phyloP scores from a whole-genome alignment of 2,888 invertebrate species.

The Thymelicus sylvestris region DNA sequence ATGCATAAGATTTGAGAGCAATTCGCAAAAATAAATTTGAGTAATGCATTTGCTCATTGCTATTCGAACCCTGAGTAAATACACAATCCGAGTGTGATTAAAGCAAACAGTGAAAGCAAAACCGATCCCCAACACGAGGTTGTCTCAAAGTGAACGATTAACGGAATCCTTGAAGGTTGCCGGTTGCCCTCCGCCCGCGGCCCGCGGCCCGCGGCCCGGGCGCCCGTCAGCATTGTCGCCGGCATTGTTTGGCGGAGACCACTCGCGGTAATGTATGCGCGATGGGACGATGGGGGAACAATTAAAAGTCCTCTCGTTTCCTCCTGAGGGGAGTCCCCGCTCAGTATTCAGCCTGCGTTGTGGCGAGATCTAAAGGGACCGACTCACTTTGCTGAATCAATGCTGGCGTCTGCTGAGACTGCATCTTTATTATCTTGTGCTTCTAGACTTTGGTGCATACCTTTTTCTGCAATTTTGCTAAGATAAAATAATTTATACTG shows the following conservation, averaged over 20 bases:
- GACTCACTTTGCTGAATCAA: constrained; percentile 14
- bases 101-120: constrained; percentile 9
- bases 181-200: constrained; percentile 1
- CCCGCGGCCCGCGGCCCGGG: too few relatives aligned
- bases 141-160: constrained; percentile 20
- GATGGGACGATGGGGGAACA: constrained; percentile 33
- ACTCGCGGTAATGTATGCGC: constrained; percentile 35
- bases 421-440: not conserved
- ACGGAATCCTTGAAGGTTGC: constrained; percentile 14
- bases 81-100: not conserved
- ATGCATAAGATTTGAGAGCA: too few relatives aligned
- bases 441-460: not conserved
- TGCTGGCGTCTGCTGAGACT: not conserved
- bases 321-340: constrained; percentile 21
- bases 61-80: not conserved
- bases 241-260: constrained; percentile 31
- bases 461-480: too few relatives aligned
- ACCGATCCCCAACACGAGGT: constrained; percentile 2
- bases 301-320: constrained; percentile 33
- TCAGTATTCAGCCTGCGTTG: constrained; percentile 30
- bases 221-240: constrained; percentile 15
- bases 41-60: not conserved
- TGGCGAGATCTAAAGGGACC: constrained; percentile 18
- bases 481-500: too few relatives aligned
- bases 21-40: too few relatives aligned